phyloP scores from a whole-genome alignment of 2,888 invertebrate genomes.

The Fragum sueziense region DNA sequence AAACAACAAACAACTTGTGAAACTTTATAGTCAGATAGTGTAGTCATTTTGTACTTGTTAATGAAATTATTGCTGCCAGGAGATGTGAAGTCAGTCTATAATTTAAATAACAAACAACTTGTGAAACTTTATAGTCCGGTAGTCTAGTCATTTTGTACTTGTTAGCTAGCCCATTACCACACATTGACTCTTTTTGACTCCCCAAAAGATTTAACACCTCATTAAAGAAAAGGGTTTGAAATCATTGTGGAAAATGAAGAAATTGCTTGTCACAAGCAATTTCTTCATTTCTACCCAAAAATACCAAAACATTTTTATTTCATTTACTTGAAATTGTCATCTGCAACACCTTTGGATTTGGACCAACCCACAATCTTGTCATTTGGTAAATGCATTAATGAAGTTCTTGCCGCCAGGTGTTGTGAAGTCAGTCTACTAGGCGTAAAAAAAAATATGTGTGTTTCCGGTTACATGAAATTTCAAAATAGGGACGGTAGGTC shows the following conservation, averaged over 20 bases:
- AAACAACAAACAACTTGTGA: no score
- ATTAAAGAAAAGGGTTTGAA: no score
- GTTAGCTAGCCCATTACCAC: neutral
- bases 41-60: conserved; percentile 87
- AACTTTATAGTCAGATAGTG: no score
- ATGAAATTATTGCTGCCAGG: conserved; percentile 92
- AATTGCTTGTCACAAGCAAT: neutral
- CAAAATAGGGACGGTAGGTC: no score
- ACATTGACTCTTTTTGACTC: neutral
- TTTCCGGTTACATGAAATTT: no score
- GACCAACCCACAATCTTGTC: neutral
- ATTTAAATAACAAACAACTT: conserved; percentile 95
- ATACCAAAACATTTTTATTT: no score
- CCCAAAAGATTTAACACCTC: no score
- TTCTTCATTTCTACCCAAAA: neutral
- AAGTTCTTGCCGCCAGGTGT: conserved; percentile 92
- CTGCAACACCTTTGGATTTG: no score
- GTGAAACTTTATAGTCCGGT: conserved; percentile 92
- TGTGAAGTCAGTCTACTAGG: conserved; percentile 93
- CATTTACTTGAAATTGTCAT: no score
- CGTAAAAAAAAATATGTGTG: no score
- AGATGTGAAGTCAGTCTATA: conserved; percentile 92
- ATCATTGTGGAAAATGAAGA: neutral
- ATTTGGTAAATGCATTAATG: conserved; percentile 90
- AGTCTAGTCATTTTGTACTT: conserved; percentile 5